Evolutionary conservation across 1,140 invertebrate genomes (phyloP), one percentile per base, ranked within the genome.

Genomic region (Drosophila sucinea): DNA sequence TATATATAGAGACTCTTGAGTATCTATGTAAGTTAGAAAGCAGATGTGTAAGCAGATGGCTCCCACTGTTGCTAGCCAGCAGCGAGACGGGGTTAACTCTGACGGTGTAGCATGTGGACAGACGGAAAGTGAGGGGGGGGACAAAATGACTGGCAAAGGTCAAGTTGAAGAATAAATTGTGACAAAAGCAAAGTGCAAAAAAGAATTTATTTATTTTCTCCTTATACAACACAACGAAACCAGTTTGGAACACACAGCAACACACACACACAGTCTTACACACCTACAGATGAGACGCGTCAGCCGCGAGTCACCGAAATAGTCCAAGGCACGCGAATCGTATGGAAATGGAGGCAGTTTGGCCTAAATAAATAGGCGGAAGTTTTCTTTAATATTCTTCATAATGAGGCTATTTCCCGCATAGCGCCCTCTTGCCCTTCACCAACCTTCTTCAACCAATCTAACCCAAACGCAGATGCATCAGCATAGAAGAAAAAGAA

Each of bases 161-260:
- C 78, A 77, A 78, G 71, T 74, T 68, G 71, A 75, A 75, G 66
- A 65, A 58, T 57, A 70, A 63, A 70, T 70, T 72, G 73, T 80
- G 67, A 68, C 60, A 71, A 61, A 62, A 70, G 67, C 61, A 56
- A 56, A 69, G 62, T 78, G 67, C 76, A 79, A 79, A 77, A 38
- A 57, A 32, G 8, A 64, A 30, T 70, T 47, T 64, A 23, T 25
- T 27, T 33, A 67, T 65, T 25, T 33, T 60, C 51, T 32, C 35
- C 40, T 30, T 30, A 55, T 47, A 47, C 44, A 63, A 29, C 8
- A 25, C 30, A 60, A 56, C 27, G 35, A 71, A 80, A 70, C 64
- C 72, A 25, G 73, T 67, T 76, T 75, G n/a, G 38, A 35, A 27
- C 47, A 40, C 17, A n/a, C 38, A 40, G 7, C 17, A 17, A 23